Conservation (phyloP, 2,888 invertebrate genomes). For the Emesis furor region DNA sequence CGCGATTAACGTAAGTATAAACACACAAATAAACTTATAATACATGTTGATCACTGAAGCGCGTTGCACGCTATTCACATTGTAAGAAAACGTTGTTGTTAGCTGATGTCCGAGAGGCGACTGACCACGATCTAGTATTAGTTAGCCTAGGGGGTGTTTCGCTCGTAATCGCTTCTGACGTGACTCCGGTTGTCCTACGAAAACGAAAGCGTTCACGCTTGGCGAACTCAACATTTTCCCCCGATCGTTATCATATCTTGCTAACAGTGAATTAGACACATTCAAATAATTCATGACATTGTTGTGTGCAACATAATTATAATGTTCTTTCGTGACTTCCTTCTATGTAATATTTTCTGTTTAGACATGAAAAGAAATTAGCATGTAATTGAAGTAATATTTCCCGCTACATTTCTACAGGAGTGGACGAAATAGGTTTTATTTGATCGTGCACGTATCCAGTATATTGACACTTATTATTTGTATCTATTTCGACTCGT, state of each 20-base stretch:
- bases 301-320: conserved; percentile 62
- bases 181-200: conserved; percentile 84
- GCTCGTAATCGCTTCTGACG: conserved; percentile 72
- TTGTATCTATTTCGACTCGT: too few relatives aligned
- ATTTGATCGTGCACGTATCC: too few relatives aligned
- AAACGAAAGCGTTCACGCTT: conserved; percentile 90
- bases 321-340: conserved; percentile 80
- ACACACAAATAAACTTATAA: conserved; percentile 81
- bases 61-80: conserved; percentile 83
- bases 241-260: conserved; percentile 85
- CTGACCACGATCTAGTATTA: conserved; percentile 77
- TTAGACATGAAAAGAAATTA: conserved; percentile 18
- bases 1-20: conserved; percentile 80
- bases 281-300: conserved; percentile 83
- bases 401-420: background rate
- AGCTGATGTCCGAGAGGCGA: conserved; percentile 84
- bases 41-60: conserved; percentile 84
- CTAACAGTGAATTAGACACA: conserved; percentile 82
- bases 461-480: too few relatives aligned
- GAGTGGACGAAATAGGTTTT: background rate
- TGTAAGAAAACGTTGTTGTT: conserved; percentile 84
- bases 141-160: conserved; percentile 76
- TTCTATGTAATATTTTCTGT: conserved; percentile 44
- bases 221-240: conserved; percentile 85
- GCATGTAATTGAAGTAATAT: conserved; percentile 32